A percentile compares a stretch with the other conserved stretches of the same genome.
Conservation (phyloP, 2,888 invertebrate species). For the Leucoptera coffeella region DNA sequence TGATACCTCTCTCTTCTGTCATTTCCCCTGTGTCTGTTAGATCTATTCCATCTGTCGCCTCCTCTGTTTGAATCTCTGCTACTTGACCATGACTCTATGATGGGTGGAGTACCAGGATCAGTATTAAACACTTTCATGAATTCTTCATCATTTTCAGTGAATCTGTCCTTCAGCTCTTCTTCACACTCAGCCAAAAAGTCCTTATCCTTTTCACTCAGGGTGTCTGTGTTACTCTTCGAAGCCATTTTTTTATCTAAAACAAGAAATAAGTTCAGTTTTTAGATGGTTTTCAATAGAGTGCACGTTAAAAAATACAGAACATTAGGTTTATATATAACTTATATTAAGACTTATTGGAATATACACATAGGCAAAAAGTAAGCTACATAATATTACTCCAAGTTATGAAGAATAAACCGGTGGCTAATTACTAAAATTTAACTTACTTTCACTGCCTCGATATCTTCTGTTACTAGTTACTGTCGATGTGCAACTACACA, state of each 20-base stretch:
- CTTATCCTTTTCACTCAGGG: slow-evolving; percentile 48
- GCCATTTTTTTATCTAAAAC: slow-evolving; percentile 14
- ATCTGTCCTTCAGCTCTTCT: slow-evolving; percentile 55
- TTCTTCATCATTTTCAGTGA: slow-evolving; percentile 56
- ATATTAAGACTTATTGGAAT: too few relatives aligned
- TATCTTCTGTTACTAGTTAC: too few relatives aligned
- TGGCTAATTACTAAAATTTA: too few relatives aligned
- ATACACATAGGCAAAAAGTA: too few relatives aligned
- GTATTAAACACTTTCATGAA: slow-evolving; percentile 46
- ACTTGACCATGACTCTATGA: slow-evolving; percentile 52
- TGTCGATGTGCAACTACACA: too few relatives aligned
- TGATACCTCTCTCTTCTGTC: background rate
- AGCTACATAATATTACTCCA: too few relatives aligned
- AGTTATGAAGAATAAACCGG: too few relatives aligned
- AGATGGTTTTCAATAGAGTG: too few relatives aligned
- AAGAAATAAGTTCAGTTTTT: too few relatives aligned
- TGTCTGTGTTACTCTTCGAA: slow-evolving; percentile 11
- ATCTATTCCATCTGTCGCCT: slow-evolving; percentile 22
- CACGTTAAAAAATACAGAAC: too few relatives aligned
- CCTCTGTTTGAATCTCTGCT: slow-evolving; percentile 17
- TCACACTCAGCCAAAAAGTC: slow-evolving; percentile 58
- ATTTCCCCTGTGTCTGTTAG: slow-evolving; percentile 11
- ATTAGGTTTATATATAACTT: too few relatives aligned
- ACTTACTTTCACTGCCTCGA: too few relatives aligned
- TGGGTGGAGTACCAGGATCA: slow-evolving; percentile 44